phyloP scores from a whole-genome alignment of 53 echinoderm and acorn worm genomes.

The Stichopus horrens region DNA sequence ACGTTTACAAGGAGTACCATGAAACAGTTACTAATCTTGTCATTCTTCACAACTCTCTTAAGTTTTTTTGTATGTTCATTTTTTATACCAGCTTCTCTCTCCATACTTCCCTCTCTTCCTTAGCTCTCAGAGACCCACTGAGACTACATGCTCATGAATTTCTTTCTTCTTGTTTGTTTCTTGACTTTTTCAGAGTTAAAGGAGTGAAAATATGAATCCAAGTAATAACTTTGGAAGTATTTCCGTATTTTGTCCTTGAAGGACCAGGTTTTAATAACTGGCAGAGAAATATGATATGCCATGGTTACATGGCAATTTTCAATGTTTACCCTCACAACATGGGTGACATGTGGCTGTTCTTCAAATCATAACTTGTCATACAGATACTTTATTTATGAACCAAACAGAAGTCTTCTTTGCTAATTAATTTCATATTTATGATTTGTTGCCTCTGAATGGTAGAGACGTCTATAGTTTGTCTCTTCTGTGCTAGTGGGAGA shows the following conservation, averaged over 20 bases:
- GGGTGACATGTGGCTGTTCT: not conserved
- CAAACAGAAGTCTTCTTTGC: conserved; percentile 2
- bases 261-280: not conserved
- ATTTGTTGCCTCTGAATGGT: conserved; percentile 7
- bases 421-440: conserved; percentile 30
- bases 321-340: not conserved
- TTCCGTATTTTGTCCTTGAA: not conserved
- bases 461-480: not conserved
- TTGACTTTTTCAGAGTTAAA: not conserved
- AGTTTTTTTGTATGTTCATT: no score
- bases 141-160: no score
- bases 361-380: conserved; percentile 32
- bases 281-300: not conserved
- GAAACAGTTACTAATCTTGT: no score
- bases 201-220: not conserved
- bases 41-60: no score
- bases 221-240: not conserved
- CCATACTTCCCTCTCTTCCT: no score
- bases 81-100: no score
- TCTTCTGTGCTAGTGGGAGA: not conserved
- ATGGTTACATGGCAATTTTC: conserved; percentile 1
- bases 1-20: no score
- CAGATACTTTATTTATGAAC: conserved; percentile 3
- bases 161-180: not conserved
- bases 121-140: no score